A percentile compares a stretch with the other conserved stretches of the same genome.
Conservation (phyloP, 2,888 invertebrate species). For the Ephialtes manifestator region DNA sequence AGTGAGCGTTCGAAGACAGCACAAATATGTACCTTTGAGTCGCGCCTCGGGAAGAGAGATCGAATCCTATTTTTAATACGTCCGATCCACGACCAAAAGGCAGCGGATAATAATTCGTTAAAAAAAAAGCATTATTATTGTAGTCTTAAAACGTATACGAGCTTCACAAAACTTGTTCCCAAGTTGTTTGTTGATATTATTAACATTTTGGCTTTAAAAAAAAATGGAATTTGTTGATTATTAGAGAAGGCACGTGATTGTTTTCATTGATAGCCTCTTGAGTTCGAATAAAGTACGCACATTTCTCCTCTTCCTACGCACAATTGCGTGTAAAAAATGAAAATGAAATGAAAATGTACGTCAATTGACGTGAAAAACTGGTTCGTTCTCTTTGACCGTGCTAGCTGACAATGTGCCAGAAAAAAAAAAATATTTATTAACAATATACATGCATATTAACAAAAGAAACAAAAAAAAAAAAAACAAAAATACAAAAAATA, state of each 20-base stretch:
- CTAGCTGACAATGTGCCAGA: slow-evolving; percentile 81
- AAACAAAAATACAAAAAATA: slow-evolving; percentile 42
- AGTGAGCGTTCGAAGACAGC: slow-evolving; percentile 27
- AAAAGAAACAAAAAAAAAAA: slow-evolving; percentile 42
- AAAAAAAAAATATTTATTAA: slow-evolving; percentile 80
- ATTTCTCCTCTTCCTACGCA: slow-evolving; percentile 59
- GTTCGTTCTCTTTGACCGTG: slow-evolving; percentile 74
- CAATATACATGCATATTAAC: slow-evolving; percentile 73
- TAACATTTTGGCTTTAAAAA: slow-evolving; percentile 39
- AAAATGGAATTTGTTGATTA: slow-evolving; percentile 43
- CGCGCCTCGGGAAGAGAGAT: slow-evolving; percentile 28
- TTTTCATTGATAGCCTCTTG: slow-evolving; percentile 43
- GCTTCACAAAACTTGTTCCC: slow-evolving; percentile 35
- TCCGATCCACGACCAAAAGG: slow-evolving; percentile 42
- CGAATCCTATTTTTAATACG: slow-evolving; percentile 44
- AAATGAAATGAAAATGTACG: slow-evolving; percentile 30
- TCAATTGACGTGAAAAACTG: slow-evolving; percentile 69
- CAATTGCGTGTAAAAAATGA: slow-evolving; percentile 48
- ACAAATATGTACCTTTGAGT: slow-evolving; percentile 47
- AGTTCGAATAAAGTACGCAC: slow-evolving; percentile 51
- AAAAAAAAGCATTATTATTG: background rate
- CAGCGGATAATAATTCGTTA: slow-evolving; percentile 26
- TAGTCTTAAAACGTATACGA: slow-evolving; percentile 52
- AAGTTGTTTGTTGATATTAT: slow-evolving; percentile 39
- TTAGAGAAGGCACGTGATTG: slow-evolving; percentile 39